Base-by-base conservation (phyloP, 2,113 vertebrate genomes). In the Illadopsis cleaveri region DNA sequence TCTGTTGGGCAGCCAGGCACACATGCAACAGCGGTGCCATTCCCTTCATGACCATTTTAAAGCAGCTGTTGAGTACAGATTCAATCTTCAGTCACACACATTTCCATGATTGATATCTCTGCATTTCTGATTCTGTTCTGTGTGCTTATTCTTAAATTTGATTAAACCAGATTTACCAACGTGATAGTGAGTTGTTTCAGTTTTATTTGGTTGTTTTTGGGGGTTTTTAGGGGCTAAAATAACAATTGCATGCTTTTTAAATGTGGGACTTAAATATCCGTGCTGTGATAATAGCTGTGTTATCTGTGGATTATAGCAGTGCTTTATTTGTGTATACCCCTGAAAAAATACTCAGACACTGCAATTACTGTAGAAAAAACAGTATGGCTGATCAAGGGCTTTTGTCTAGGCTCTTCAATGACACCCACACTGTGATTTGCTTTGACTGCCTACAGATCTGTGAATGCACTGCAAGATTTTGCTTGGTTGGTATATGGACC, bases 311-410 rank as follows among this genome's bases (percentile, higher is more conserved):
- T 93, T 93, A 86, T 6, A 50, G 27, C 35, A 77, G 80, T 31
- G 35, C 8, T 86, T 90, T 95, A 77, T 80, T 96, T 76, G 60
- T 90, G 40, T 53, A 60, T 79, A 79, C 33, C 72, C 44, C 75
- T 65, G 58, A 83, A 96, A 96, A 96, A 95, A 89, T 54, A 88
- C 90, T 86, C 68, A 90, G 58, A 76, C 57, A 15, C 64, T 86
- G 79, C 75, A 90, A 91, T 91, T 96, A 79, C 60, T 77, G 73
- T 25, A 89, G 86, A 92, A 86, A 68, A 96, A 94, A 78, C 51
- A 78, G 82, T 76, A 44, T 11, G 89, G 62, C 56, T 93, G 94
- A 92, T 91, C 71, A 89, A 94, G 83, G 75, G 58, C 65, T 93
- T 92, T 93, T 86, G 83, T 84, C 65, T 70, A 86, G 65, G n/a